Percentiles rank a stretch among this genome's conserved stretches.
phyloP scores from a whole-genome alignment of 2,888 invertebrate species.

The Atrina japonica region DNA sequence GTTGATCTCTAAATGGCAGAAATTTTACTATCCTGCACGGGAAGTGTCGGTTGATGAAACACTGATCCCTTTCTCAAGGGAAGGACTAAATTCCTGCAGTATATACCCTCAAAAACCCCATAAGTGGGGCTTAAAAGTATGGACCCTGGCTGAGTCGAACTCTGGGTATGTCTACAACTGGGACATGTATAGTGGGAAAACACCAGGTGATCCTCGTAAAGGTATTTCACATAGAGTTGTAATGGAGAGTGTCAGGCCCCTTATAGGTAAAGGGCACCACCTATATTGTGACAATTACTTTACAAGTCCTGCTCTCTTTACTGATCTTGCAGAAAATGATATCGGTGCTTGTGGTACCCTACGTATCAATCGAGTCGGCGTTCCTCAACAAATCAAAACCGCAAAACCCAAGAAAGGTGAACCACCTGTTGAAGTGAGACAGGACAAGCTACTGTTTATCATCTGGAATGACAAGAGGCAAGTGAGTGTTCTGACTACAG shows the following conservation, averaged over 20 bases:
- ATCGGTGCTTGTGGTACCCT: conserved; percentile 32
- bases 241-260: neutral
- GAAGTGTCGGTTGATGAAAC: no score
- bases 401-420: conserved; percentile 9
- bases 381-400: conserved; percentile 6
- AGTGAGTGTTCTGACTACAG: conserved; percentile 20
- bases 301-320: conserved; percentile 16
- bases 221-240: conserved; percentile 7
- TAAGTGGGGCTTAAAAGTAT: no score
- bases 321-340: neutral
- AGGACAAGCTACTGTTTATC: neutral
- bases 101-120: no score
- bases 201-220: no score
- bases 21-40: no score
- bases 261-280: conserved; percentile 7
- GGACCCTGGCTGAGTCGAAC: no score
- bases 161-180: no score
- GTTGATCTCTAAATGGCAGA: no score
- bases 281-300: conserved; percentile 35
- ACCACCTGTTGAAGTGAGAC: neutral
- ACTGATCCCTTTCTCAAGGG: no score
- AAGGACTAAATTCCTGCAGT: no score
- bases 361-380: conserved; percentile 21
- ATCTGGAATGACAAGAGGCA: conserved; percentile 6
- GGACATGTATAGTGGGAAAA: no score